Percentiles rank a stretch among this genome's conserved stretches.
phyloP scores from a whole-genome alignment of 2,113 vertebrate species.

The Macroglossus sobrinus region DNA sequence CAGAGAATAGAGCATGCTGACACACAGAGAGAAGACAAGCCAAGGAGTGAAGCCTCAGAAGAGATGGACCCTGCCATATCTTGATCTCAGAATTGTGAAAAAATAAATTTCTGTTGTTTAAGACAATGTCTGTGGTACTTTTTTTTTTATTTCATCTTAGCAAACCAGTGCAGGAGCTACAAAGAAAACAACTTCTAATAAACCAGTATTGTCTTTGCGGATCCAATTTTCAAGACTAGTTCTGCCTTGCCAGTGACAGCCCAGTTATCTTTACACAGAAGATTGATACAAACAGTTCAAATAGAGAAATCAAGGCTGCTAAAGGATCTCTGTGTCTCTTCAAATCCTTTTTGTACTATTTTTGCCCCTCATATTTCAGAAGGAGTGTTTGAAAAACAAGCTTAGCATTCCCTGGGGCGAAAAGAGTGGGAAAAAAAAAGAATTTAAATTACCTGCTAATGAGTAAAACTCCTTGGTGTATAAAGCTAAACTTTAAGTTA shows the following conservation, averaged over 20 bases:
- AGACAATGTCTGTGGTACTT: neutral
- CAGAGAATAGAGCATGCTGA: neutral
- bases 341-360: neutral
- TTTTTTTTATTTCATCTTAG: neutral
- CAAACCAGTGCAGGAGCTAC: neutral
- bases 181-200: neutral
- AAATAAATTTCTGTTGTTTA: neutral
- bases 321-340: neutral
- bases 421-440: constrained; percentile 32
- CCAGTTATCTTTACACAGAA: neutral
- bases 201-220: neutral
- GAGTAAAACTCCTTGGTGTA: constrained; percentile 69
- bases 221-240: neutral
- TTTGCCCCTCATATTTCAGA: constrained; percentile 41
- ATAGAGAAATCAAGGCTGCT: neutral
- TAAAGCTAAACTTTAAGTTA: constrained; percentile 72
- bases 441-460: constrained; percentile 78
- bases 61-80: neutral
- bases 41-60: neutral
- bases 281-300: neutral
- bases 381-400: constrained; percentile 47
- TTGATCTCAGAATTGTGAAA: neutral
- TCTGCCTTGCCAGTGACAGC: neutral
- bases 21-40: neutral
- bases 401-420: constrained; percentile 42